Conservation (phyloP, 2,113 vertebrate species). For the Canis aureus region DNA sequence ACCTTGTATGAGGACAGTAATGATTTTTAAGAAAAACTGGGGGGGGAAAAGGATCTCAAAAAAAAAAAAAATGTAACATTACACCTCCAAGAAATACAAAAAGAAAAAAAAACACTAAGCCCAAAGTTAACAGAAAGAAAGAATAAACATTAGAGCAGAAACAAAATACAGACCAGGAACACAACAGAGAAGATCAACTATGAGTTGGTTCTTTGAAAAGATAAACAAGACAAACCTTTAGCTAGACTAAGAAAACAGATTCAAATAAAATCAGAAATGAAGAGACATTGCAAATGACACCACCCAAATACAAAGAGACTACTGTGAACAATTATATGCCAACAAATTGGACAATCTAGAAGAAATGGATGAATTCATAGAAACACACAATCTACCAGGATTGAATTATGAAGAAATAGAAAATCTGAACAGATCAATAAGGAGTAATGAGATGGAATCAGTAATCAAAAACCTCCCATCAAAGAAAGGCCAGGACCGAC, state of each 20-base stretch:
- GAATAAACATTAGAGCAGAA: background rate
- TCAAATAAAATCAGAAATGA: background rate
- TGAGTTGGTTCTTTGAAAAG: background rate
- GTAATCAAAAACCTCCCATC: background rate
- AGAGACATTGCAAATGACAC: background rate
- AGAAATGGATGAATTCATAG: background rate
- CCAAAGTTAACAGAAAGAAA: background rate
- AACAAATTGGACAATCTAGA: background rate
- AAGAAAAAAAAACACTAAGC: background rate
- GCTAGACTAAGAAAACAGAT: background rate
- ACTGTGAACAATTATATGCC: background rate
- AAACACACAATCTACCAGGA: background rate
- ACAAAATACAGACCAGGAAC: background rate
- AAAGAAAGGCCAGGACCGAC: background rate
- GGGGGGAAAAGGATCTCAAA: background rate
- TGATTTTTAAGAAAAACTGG: constrained; percentile 31
- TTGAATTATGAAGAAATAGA: background rate
- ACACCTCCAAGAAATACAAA: background rate
- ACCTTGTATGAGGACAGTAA: background rate
- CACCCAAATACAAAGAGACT: background rate
- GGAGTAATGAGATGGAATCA: background rate
- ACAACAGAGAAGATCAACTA: background rate
- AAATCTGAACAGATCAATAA: background rate
- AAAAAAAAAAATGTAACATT: background rate
- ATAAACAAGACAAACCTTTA: background rate